Conservation (phyloP, 2,113 vertebrate genomes). For the Nipponia nippon region DNA sequence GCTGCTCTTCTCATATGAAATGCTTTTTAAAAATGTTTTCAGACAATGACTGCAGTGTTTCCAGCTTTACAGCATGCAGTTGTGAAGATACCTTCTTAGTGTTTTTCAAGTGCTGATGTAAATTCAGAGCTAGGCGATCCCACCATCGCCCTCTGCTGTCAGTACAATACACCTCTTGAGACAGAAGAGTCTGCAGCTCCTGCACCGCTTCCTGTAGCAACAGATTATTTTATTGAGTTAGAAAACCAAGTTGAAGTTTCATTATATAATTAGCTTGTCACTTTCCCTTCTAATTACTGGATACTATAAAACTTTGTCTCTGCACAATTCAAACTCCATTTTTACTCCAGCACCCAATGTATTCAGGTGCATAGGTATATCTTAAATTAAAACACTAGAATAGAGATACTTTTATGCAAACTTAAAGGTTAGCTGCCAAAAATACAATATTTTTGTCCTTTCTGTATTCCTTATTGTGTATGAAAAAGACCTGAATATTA, state of each 20-base stretch:
- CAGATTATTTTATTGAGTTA: not conserved
- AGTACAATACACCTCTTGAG: conserved; percentile 84
- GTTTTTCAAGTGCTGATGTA: conserved; percentile 91
- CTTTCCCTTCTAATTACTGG: not conserved
- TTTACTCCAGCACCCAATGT: not conserved
- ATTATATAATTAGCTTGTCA: not conserved
- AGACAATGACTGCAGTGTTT: not conserved
- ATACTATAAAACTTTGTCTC: not conserved
- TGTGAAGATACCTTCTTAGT: conserved; percentile 72
- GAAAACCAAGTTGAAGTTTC: not conserved
- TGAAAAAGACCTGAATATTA: not conserved
- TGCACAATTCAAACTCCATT: not conserved
- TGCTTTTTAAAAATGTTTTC: not conserved
- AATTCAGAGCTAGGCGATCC: conserved; percentile 92
- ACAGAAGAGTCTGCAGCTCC: conserved; percentile 81
- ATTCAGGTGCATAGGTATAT: not conserved
- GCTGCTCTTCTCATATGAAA: not conserved
- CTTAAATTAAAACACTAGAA: not conserved
- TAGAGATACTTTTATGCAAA: not conserved
- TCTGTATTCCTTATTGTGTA: not conserved
- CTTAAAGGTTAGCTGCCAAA: not conserved
- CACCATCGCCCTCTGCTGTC: conserved; percentile 95
- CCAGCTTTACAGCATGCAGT: not conserved
- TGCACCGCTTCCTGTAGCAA: conserved; percentile 81
- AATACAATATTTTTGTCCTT: not conserved